These are phyloP conservation scores for Ciconia stormi DNA, from an alignment of 2,113 vertebrate genomes.

Conservation along the genomic window DNA sequence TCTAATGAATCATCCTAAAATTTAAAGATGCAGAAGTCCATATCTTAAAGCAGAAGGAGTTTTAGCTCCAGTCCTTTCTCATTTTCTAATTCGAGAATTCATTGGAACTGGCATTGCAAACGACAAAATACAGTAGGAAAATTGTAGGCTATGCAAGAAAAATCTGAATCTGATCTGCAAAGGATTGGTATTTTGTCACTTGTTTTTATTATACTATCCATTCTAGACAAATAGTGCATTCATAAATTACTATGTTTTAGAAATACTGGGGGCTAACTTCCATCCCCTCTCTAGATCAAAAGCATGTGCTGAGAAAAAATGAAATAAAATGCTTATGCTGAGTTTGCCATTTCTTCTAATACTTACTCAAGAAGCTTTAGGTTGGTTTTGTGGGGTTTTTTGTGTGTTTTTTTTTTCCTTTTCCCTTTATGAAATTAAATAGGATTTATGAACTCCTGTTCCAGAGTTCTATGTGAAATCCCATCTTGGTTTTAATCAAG, in stretches of 20 bases:
- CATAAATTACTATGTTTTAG: constrained; percentile 21
- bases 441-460: not conserved
- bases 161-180: not conserved
- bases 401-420: not conserved
- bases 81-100: not conserved
- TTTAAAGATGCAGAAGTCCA: not conserved
- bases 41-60: not conserved
- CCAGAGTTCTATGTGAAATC: not conserved
- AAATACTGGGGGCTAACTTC: not conserved
- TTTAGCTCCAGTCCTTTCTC: not conserved
- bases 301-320: not conserved
- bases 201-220: constrained; percentile 12
- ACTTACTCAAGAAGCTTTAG: not conserved
- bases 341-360: not conserved
- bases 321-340: not conserved
- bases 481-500: not conserved
- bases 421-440: not conserved
- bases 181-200: not conserved
- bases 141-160: not conserved
- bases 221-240: not conserved
- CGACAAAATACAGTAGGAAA: constrained; percentile 15
- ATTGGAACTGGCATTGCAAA: constrained; percentile 2
- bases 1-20: not conserved
- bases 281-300: not conserved
- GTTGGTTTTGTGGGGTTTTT: not conserved